Conservation (phyloP, 2,888 invertebrate genomes). For the Phengaris alcon region DNA sequence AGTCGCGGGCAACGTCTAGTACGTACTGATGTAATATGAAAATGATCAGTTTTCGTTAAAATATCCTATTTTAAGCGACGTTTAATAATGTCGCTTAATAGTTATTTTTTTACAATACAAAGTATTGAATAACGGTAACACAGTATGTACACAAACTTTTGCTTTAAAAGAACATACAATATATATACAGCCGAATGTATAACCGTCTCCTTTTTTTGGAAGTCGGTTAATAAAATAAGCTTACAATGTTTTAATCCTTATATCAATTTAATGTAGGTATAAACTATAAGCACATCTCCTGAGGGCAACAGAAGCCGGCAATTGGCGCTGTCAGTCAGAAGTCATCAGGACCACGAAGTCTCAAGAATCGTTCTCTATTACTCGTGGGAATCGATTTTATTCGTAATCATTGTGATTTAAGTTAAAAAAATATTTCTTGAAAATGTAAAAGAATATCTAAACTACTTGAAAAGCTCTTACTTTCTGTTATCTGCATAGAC, state of each 20-base stretch:
- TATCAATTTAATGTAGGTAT: slow-evolving; percentile 15
- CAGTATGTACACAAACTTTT: too few species aligned
- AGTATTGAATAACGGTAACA: not conserved
- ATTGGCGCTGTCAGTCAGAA: slow-evolving; percentile 32
- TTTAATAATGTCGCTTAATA: not conserved
- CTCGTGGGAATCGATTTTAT: slow-evolving; percentile 40
- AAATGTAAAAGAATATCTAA: not conserved
- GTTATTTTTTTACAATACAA: not conserved
- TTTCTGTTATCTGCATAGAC: too few species aligned
- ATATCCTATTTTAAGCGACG: too few species aligned
- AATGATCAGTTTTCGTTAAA: too few species aligned
- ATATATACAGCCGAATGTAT: too few species aligned
- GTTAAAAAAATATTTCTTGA: not conserved
- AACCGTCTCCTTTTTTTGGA: too few species aligned
- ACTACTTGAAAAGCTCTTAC: too few species aligned
- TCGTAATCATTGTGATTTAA: not conserved
- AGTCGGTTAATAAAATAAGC: not conserved
- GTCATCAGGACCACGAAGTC: not conserved
- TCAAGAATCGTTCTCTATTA: slow-evolving; percentile 29
- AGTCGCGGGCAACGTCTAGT: too few species aligned
- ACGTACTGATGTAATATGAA: too few species aligned
- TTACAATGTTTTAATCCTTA: slow-evolving; percentile 5
- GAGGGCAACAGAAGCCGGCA: slow-evolving; percentile 36
- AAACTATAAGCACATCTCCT: slow-evolving; percentile 16
- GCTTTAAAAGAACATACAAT: too few species aligned